Evolutionary conservation across 2,797 vertebrate genomes (phyloP), one percentile per base, ranked within the genome.

Genomic region (Enteromius afrohamiltoni): DNA sequence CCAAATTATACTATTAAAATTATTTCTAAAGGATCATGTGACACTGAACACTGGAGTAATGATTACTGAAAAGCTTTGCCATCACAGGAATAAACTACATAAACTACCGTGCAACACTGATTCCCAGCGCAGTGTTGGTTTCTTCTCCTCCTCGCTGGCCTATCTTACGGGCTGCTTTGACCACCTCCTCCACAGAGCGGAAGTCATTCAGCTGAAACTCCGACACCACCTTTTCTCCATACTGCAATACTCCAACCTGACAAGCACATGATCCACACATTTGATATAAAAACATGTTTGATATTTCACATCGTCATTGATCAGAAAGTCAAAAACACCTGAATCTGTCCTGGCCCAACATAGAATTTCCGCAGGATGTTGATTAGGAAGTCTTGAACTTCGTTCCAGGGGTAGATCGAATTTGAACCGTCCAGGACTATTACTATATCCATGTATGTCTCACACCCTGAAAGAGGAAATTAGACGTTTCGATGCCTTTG

Each of bases 391-490:
- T 97, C 95, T 86, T 98, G 98, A 31, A 99, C 98, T 88, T 99
- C 98, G 64, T 95, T 95, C 98, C 98, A 99, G 2, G 98, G 98
- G 83, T 99, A 99, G 85, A 99, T 99, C 88, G 98, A 99, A 93
- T 99, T 99, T 85, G 98, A 99, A 11, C 98, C 98, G 17, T 99
- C 98, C 92, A 99, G 93, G 21, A 99, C 98, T 0, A 99, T 99
- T 86, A 99, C 91, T 55, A 99, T 99, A 90, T 99, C 98, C 98
- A 99, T 99, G 88, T 97, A 99, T 2, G 97, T 98, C 92, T 98
- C 98, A 92, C 98, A 99, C 85, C 96, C 98, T 99, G 92, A 13
- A 74, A 73, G 85, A 74, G 85, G 67, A 42, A 75, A 78, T 78
- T 9, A 31, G 17, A 64, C 2, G 1, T 47, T 60, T 37, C 40